Base-by-base conservation (phyloP, 2,797 vertebrate genomes). In the Coranthus polyacanthus region DNA sequence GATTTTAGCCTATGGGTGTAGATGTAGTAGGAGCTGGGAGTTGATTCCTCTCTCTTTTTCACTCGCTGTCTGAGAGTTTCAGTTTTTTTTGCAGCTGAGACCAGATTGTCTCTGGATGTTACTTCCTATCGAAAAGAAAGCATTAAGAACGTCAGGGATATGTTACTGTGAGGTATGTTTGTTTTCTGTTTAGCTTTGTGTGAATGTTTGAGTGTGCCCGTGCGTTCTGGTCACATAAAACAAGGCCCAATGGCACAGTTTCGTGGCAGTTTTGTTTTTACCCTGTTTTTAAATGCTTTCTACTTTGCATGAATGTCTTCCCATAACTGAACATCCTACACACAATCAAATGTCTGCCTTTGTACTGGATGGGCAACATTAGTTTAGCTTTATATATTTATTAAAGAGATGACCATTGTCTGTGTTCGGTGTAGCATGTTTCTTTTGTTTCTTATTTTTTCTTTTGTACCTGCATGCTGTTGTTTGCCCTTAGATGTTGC, bases 1-100 rank as follows among this genome's bases (percentile, higher is more conserved):
- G 85, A 88, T 88, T 83, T 77, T 79, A 83, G 85, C 88, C 88
- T 83, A 56, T 88, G 83, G 88, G 79, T 88, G 78, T 81, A 82
- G 82, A 82, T 88, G 83, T 72, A 71, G 72, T 74, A 74, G 62
- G 74, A 86, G 79, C 78, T 72, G 77, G 70, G 64, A 85, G 81
- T 78, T 68, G 53, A 72, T 77, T 68, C 61, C 64, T 83, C 43
- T 78, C 62, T 44, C 50, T 73, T 36, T 62, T 13, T 43, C 49
- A 65, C 18, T 52, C 41, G 26, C 46, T 71, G 24, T 68, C 38
- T 46, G 26, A 49, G 42, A 72, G 47, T 77, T 81, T 83, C 64
- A 72, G 55, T 80, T 83, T 76, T 83, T 76, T 81, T 57, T 68
- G 76, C 71, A 78, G 79, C 77, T 77, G 62, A 87, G 73, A 78